These are phyloP conservation scores for Nyctereutes procyonoides DNA, from an alignment of 2,113 vertebrate species.

Conservation along the genomic window DNA sequence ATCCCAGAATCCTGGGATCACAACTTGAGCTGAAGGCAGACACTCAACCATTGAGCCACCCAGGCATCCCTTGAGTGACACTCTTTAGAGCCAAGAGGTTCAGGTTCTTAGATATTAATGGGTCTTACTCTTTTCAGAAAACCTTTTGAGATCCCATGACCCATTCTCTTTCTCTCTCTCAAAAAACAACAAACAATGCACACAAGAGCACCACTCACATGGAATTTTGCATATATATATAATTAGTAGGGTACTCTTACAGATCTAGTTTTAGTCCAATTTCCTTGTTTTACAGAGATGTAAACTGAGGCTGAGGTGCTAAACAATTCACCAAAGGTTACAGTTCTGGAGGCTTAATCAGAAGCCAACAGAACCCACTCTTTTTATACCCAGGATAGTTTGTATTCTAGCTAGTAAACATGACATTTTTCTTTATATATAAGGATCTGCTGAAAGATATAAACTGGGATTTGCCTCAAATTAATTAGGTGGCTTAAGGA, in stretches of 20 bases:
- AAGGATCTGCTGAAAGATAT: background rate
- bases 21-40: too few species aligned
- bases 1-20: too few species aligned
- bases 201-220: background rate
- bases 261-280: background rate
- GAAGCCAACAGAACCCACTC: background rate
- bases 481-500: background rate
- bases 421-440: background rate
- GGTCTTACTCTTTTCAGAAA: constrained; percentile 26
- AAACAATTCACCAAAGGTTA: background rate
- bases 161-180: background rate
- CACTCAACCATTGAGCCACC: too few species aligned
- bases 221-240: background rate
- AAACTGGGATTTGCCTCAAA: background rate
- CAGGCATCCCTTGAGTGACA: too few species aligned
- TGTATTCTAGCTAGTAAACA: background rate
- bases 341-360: background rate
- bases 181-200: background rate
- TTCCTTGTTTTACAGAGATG: background rate
- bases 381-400: background rate
- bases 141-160: background rate
- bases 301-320: background rate
- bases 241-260: background rate
- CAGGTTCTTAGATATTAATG: background rate
- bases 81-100: background rate